Evolutionary conservation across 2,888 invertebrate species (phyloP), one percentile per base, ranked within the genome.

Genomic region (Rhamnusium bicolor): DNA sequence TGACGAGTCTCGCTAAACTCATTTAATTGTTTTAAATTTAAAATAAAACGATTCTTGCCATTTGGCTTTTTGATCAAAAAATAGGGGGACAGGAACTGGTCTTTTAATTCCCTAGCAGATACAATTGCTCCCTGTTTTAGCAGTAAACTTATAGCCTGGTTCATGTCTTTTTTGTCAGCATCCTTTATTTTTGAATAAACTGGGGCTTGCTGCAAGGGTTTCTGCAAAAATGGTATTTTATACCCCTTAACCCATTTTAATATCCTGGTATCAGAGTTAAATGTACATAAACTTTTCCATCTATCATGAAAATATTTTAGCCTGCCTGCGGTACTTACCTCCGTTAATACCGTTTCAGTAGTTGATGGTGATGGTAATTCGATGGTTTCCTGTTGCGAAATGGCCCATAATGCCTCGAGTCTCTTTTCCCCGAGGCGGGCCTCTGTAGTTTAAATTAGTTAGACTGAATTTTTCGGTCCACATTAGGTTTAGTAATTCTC

Each of bases 381-480:
- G n/a, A n/a, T n/a, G 16, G 8, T 24, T 56, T 24, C 56, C n/a
- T 56, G 21, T n/a, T 14, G 8, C 27, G 56, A 56, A 27, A 24
- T 16, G 24, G 29, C 56, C 56, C 29, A 8, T 56, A n/a, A 1
- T 19, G 8, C 29, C 27, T 24, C 14, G n/a, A 3, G 29, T 27
- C 60, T 29, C 40, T n/a, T 29, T n/a, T 14, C 29, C 18, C 10
- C 60, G 60, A 29, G 60, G 29, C 19, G 60, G 60, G 60, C 60
- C 60, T 12, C 12, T 60, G 40, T 40, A 60, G 60, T 60, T 60
- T 60, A 60, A 60, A 60, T 53, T 19, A 7, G 8, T 8, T 32
- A 8, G 21, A 19, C 10, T 53, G 18, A 21, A 2, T 10, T 53
- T 21, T 53, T 8, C 19, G n/a, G 19, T 53, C 53, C 8, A 4